Percentiles rank a stretch among this genome's conserved stretches.
Evolutionary conservation across 2,113 vertebrate species (phyloP).

Genomic region (Todiramphus saurophagus): DNA sequence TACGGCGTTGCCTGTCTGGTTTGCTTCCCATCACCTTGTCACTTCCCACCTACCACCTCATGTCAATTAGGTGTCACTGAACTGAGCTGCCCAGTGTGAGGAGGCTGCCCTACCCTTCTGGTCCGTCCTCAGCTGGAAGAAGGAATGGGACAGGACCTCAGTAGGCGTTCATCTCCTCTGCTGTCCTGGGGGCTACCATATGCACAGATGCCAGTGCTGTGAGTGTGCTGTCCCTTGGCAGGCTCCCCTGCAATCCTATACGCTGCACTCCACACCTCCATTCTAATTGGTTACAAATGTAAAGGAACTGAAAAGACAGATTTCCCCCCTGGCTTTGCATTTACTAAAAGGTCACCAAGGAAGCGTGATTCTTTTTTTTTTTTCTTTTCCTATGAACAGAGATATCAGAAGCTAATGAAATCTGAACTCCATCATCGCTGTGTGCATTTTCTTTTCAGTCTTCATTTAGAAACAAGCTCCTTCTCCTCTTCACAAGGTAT

Average conservation of each 20-base stretch:
- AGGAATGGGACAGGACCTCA: neutral
- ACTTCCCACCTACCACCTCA: neutral
- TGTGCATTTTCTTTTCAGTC: slow-evolving; percentile 9
- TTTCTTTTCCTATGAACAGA: slow-evolving; percentile 22
- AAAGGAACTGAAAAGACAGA: slow-evolving; percentile 15
- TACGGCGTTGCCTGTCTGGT: neutral
- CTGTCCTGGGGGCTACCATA: neutral
- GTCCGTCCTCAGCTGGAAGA: neutral
- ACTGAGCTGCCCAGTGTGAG: neutral
- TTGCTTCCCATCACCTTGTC: neutral
- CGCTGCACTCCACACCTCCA: neutral
- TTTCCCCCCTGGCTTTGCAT: slow-evolving; percentile 26
- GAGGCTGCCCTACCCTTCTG: neutral
- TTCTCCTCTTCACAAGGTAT: neutral
- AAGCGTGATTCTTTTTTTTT: slow-evolving; percentile 48
- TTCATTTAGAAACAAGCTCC: neutral
- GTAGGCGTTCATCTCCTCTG: neutral
- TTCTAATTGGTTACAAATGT: slow-evolving; percentile 21
- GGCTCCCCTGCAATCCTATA: neutral
- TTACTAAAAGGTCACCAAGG: slow-evolving; percentile 70
- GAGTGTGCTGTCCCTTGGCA: neutral
- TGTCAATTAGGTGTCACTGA: rapidly evolving
- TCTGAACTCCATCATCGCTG: slow-evolving; percentile 50
- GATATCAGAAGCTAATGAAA: slow-evolving; percentile 67
- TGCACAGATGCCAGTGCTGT: rapidly evolving